A percentile compares a stretch with the other conserved stretches of the same genome.
Conservation (phyloP, 2,797 vertebrate species). For the Myoxocephalus aenaeus region DNA sequence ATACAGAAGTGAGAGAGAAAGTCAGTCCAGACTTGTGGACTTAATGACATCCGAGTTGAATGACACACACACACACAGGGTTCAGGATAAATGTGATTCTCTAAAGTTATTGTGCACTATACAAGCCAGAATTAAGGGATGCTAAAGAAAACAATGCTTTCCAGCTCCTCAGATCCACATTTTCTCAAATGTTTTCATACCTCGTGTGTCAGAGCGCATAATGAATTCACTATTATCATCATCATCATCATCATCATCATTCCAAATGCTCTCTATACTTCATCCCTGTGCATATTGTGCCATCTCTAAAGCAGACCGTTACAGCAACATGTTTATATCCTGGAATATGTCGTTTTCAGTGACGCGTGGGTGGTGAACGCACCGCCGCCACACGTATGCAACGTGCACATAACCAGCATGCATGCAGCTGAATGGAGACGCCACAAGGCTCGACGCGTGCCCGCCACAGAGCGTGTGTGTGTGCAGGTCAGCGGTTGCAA, state of each 20-base stretch:
- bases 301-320: too few species aligned
- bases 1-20: slow-evolving; percentile 20
- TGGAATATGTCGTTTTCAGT: neutral
- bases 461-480: slow-evolving; percentile 1
- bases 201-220: neutral
- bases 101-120: neutral
- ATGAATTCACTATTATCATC: too few species aligned
- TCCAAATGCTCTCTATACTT: neutral
- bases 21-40: neutral
- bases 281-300: neutral
- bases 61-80: neutral
- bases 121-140: neutral
- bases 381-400: too few species aligned
- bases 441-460: neutral
- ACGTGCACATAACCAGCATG: too few species aligned
- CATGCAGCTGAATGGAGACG: neutral
- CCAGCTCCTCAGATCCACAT: neutral
- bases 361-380: neutral
- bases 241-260: neutral
- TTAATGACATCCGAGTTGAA: neutral
- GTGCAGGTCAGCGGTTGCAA: neutral
- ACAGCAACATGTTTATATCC: too few species aligned
- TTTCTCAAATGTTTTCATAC: neutral
- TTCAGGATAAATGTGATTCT: neutral
- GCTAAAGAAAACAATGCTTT: neutral